Conservation (phyloP, 2,113 vertebrate species). For the Mystacornis crossleyi region DNA sequence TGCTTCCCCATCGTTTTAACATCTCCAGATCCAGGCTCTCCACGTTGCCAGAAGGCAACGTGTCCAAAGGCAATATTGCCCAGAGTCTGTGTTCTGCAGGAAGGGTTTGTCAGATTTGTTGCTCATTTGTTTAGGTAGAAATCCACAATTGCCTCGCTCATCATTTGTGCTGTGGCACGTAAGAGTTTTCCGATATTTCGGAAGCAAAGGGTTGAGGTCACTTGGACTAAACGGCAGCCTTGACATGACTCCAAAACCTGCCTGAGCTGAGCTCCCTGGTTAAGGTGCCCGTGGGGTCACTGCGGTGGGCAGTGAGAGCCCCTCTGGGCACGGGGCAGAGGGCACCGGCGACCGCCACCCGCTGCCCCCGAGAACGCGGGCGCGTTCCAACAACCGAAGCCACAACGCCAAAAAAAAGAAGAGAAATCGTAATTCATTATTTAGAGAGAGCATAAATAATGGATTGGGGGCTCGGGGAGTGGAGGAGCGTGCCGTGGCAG, state of each 20-base stretch:
- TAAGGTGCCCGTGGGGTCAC: fast-evolving
- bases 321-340: no score
- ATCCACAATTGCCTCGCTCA: neutral
- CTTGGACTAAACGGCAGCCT: neutral
- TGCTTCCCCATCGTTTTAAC: neutral
- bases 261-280: neutral
- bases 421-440: neutral
- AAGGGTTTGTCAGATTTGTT: neutral
- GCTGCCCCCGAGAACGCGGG: neutral
- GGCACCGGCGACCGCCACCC: neutral
- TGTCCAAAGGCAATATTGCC: neutral
- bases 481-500: neutral
- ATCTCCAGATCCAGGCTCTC: neutral
- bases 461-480: neutral
- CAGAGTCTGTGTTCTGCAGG: neutral
- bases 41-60: neutral
- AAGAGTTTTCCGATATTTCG: neutral
- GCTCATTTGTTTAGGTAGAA: neutral
- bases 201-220: neutral
- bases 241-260: neutral
- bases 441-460: neutral
- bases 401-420: neutral
- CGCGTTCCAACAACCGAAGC: neutral
- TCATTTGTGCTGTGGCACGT: neutral
- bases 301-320: neutral